A percentile compares a stretch with the other conserved stretches of the same genome.
Evolutionary conservation across 2,113 vertebrate genomes (phyloP).

Genomic region (Rhombomys opimus): DNA sequence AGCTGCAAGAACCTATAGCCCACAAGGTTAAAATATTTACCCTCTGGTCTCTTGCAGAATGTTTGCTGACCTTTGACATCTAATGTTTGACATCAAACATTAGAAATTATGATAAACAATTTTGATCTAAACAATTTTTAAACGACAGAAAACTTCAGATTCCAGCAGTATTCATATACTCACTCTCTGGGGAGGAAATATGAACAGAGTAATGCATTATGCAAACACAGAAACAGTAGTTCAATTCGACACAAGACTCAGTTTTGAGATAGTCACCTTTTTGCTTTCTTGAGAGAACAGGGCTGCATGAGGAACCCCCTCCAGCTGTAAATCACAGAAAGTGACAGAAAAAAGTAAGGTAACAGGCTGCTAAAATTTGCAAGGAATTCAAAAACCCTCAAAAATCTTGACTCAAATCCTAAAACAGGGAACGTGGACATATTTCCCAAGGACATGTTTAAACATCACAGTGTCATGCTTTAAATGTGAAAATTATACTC

Average conservation of each 20-base stretch:
- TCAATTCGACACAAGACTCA: slow-evolving; percentile 22
- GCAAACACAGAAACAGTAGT: background rate
- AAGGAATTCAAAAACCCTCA: slow-evolving; percentile 79
- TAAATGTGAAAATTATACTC: background rate
- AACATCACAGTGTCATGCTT: background rate
- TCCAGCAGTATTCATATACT: background rate
- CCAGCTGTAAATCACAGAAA: slow-evolving; percentile 94
- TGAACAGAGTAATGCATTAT: rapidly evolving
- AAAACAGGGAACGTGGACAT: background rate
- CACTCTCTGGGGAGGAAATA: background rate
- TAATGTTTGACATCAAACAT: background rate
- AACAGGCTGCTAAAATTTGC: slow-evolving; percentile 74
- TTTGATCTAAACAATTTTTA: background rate
- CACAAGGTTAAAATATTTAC: background rate
- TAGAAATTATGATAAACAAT: background rate
- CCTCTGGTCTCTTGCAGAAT: background rate
- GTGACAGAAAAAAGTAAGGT: slow-evolving; percentile 87
- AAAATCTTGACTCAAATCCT: background rate
- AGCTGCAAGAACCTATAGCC: background rate
- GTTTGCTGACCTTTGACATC: background rate
- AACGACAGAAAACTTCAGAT: background rate
- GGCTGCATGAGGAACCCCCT: slow-evolving; percentile 97
- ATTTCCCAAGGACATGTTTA: background rate
- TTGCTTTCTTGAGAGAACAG: slow-evolving; percentile 95
- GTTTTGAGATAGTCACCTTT: slow-evolving; percentile 94